Percentiles rank a stretch among this genome's conserved stretches.
Evolutionary conservation across 2,113 vertebrate genomes (phyloP).

Genomic region (Apistogramma diplotaenia): DNA sequence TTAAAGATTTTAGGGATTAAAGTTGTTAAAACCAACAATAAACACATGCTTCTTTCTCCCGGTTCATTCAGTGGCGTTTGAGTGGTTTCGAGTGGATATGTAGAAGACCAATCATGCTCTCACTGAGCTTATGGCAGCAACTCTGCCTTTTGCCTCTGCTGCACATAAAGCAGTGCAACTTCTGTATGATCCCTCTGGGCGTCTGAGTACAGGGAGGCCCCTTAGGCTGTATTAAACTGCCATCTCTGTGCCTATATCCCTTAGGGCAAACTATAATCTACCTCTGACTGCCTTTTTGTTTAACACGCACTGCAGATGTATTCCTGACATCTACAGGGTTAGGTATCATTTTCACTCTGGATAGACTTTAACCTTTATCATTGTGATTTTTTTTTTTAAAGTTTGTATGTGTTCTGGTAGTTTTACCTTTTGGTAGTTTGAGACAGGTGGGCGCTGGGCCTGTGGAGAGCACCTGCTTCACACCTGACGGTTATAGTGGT

Average conservation of each 20-base stretch:
- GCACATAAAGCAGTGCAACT: background rate
- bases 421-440: background rate
- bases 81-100: background rate
- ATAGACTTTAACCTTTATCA: background rate
- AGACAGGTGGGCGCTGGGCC: background rate
- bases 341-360: background rate
- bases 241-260: background rate
- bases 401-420: background rate
- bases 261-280: slow-evolving; percentile 7
- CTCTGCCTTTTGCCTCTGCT: background rate
- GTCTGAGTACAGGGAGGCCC: background rate
- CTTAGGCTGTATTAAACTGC: slow-evolving; percentile 28
- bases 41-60: background rate
- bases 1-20: background rate
- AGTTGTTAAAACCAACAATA: background rate
- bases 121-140: background rate
- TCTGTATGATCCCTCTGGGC: slow-evolving; percentile 7
- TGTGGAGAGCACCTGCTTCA: background rate
- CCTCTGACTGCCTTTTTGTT: slow-evolving; percentile 1
- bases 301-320: background rate
- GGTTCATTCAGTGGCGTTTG: background rate
- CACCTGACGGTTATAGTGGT: background rate
- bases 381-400: background rate
- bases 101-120: background rate
- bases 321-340: background rate